A percentile compares a stretch with the other conserved stretches of the same genome.
phyloP scores from a whole-genome alignment of 2,797 vertebrate species.

The Coreius guichenoti region DNA sequence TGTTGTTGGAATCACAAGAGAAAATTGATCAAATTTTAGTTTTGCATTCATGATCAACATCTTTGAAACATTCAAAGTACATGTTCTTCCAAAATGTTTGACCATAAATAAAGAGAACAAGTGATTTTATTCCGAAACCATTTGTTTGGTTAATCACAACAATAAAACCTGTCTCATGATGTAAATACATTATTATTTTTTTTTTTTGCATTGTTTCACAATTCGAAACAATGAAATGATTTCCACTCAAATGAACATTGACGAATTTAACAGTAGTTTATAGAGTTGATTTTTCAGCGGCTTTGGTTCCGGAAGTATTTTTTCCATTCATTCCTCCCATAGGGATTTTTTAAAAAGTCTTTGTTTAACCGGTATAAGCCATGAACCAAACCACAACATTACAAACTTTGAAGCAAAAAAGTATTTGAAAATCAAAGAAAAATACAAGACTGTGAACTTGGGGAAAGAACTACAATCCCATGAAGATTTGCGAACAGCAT shows the following conservation, averaged over 20 bases:
- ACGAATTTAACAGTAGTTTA: not conserved
- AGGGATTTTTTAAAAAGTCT: not conserved
- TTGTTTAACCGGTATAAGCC: not conserved
- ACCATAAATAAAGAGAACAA: conserved; percentile 72
- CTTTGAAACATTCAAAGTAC: conserved; percentile 70
- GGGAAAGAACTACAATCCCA: not conserved
- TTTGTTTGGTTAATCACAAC: conserved; percentile 55
- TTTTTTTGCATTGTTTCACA: not conserved
- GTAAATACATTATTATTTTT: not conserved
- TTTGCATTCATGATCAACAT: conserved; percentile 70
- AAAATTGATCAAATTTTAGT: conserved; percentile 69
- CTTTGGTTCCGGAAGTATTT: not conserved
- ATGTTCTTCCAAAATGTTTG: conserved; percentile 77
- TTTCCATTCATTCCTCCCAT: not conserved
- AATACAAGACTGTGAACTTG: not conserved
- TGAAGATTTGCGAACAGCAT: no score
- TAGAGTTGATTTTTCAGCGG: not conserved
- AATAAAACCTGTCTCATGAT: conserved; percentile 34
- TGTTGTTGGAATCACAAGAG: conserved; percentile 70
- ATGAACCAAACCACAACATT: not conserved
- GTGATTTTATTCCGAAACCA: conserved; percentile 73
- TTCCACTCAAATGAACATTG: not conserved
- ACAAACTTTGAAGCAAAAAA: not conserved
- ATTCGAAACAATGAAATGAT: not conserved
- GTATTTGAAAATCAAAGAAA: not conserved